phyloP scores from a whole-genome alignment of 2,888 invertebrate genomes.

The Oxyteleia sp. region DNA sequence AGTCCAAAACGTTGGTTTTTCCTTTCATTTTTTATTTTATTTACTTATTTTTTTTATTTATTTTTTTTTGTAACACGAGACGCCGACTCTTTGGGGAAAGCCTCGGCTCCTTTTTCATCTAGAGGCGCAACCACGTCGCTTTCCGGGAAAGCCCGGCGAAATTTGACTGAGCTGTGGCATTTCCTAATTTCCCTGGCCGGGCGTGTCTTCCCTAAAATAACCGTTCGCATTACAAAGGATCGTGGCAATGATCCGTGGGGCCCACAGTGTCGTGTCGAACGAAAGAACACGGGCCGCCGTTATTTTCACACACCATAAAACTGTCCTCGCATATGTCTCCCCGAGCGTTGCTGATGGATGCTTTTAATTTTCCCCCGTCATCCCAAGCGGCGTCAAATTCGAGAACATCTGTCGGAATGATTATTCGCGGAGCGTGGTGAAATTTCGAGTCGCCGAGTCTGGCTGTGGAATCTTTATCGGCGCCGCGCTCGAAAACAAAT shows the following conservation, averaged over 20 bases:
- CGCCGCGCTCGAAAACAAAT: no score
- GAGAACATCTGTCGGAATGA: no score
- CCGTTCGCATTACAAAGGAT: slow-evolving; percentile 44
- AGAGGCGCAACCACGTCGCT: neutral
- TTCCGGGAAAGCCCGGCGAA: slow-evolving; percentile 51
- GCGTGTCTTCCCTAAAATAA: slow-evolving; percentile 59
- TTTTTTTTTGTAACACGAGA: slow-evolving; percentile 37
- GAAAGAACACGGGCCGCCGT: slow-evolving; percentile 27
- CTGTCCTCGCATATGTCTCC: no score
- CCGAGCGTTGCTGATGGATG: no score
- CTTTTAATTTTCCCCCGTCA: no score
- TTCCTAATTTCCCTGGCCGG: slow-evolving; percentile 47
- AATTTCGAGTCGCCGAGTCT: no score
- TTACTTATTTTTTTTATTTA: no score
- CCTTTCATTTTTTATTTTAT: no score
- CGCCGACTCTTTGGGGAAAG: slow-evolving; percentile 32
- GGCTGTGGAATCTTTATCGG: no score
- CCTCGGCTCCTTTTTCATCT: slow-evolving; percentile 54
- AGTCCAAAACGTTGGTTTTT: slow-evolving; percentile 7
- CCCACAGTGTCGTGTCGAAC: neutral
- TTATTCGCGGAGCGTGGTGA: no score
- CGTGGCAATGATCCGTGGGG: slow-evolving; percentile 32
- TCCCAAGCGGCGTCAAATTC: no score
- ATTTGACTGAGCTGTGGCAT: slow-evolving; percentile 68
- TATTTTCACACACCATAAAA: no score